Evolutionary conservation across 2,113 vertebrate genomes (phyloP), one percentile per base, ranked within the genome.

Genomic region (Etheostoma spectabile): DNA sequence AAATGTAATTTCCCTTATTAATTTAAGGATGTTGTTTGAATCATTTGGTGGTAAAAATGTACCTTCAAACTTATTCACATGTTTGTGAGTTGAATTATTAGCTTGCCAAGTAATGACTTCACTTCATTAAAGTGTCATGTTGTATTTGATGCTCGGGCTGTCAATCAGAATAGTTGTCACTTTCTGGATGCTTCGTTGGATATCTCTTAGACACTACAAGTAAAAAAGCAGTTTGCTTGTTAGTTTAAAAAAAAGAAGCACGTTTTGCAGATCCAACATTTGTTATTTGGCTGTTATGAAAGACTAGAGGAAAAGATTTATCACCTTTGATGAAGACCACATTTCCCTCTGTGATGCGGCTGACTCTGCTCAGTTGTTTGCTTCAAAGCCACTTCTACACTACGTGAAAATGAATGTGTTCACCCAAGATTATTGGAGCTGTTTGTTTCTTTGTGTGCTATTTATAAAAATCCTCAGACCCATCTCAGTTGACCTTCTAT

Each of bases 391-490:
- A 38, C 21, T 45, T 60, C 69, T 53, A 14, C 48, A 30, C 15
- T 5, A 3, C 55, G 27, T 11, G 22, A 79, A 78, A 83, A 76
- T 66, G 62, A 88, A 80, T 8, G 51, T 30, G 66, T 33, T 77
- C 48, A 35, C 24, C 57, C 74, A 19, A 42, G 19, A 73, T 74
- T 81, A 65, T 77, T 27, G 51, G 8, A 59, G 24, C 53, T 46
- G n/a, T 84, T 78, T 85, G 45, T 80, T 74, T 61, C 11, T 49
- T 52, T 38, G 21, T 14, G 72, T 42, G 66, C 84, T 80, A 82
- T 88, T 88, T 70, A 74, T 77, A 80, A 67, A 68, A 84, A 78
- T 33, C 70, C 30, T 12, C 15, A 62, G 53, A 59, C 22, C 8
- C 57, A 55, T 79, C 73, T 63, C 48, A 8, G 60, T 42, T 88